Evolutionary conservation across 2,888 invertebrate genomes (phyloP).

Genomic region (Drosophila prostipennis): DNA sequence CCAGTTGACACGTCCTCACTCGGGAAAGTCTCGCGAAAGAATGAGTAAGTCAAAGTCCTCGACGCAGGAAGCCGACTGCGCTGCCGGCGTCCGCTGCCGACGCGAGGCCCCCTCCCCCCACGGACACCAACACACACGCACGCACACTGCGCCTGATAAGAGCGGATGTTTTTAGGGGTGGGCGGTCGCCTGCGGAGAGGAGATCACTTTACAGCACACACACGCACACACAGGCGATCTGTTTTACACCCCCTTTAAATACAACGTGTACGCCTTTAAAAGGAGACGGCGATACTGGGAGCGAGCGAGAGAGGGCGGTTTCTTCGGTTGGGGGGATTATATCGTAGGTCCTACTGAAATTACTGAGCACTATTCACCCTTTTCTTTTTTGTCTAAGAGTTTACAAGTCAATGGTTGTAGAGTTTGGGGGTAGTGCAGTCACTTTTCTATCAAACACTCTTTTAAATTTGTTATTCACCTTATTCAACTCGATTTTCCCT

Average conservation of each 20-base stretch:
- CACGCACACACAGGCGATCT: constrained; percentile 41
- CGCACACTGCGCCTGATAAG: constrained; percentile 65
- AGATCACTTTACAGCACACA: constrained; percentile 67
- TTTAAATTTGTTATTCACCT: background rate
- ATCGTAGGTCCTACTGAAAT: constrained; percentile 23
- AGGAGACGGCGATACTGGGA: constrained; percentile 13
- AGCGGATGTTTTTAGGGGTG: constrained; percentile 60
- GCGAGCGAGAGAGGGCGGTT: constrained; percentile 4
- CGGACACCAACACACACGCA: constrained; percentile 36
- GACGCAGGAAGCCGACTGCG: constrained; percentile 75
- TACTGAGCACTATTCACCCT: constrained; percentile 9
- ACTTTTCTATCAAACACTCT: too few species aligned
- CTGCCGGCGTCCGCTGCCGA: constrained; percentile 47
- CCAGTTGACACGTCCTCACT: constrained; percentile 65
- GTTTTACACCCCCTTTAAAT: constrained; percentile 64
- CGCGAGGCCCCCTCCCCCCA: constrained; percentile 9
- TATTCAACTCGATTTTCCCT: background rate
- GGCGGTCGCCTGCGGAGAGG: constrained; percentile 59
- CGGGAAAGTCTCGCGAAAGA: constrained; percentile 53
- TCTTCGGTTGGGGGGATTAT: constrained; percentile 23
- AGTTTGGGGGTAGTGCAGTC: too few species aligned
- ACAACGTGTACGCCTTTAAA: constrained; percentile 10
- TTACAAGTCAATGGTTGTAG: background rate
- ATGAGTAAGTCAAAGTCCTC: constrained; percentile 75
- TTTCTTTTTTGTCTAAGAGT: background rate